Evolutionary conservation across 1,140 invertebrate species (phyloP).

Genomic region (Hetaerina americana): DNA sequence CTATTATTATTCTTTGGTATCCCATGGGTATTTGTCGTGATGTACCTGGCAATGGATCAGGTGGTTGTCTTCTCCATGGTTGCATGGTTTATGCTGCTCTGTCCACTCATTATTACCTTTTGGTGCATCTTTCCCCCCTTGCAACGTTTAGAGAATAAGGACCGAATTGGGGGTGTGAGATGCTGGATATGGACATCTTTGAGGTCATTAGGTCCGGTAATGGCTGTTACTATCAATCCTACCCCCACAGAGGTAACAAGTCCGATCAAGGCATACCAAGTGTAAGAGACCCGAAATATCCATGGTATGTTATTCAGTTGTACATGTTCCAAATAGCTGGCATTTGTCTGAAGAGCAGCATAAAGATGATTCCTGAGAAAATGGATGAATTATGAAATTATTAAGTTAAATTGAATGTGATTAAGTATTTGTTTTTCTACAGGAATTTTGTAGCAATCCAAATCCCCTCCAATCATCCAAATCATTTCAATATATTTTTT

Average conservation of each 20-base stretch:
- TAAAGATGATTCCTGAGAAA: not conserved
- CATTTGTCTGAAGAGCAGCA: not conserved
- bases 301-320: not conserved
- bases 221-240: slow-evolving; percentile 53
- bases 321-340: too few relatives aligned
- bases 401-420: not conserved
- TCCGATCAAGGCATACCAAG: slow-evolving; percentile 67
- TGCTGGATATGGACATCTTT: slow-evolving; percentile 36
- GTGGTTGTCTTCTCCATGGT: not conserved
- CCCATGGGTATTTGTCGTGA: not conserved
- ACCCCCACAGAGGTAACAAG: slow-evolving; percentile 51
- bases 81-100: not conserved
- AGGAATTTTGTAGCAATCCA: not conserved
- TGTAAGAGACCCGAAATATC: slow-evolving; percentile 48
- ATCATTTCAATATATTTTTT: not conserved
- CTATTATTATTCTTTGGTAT: not conserved
- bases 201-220: slow-evolving; percentile 44
- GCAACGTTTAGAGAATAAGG: not conserved
- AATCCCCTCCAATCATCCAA: not conserved
- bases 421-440: not conserved
- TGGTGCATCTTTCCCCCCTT: not conserved
- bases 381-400: not conserved
- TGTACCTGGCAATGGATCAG: not conserved
- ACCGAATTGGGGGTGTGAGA: slow-evolving; percentile 29
- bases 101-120: not conserved